phyloP scores from a whole-genome alignment of 2,113 vertebrate genomes.

The Oxygymnocypris stewartii region DNA sequence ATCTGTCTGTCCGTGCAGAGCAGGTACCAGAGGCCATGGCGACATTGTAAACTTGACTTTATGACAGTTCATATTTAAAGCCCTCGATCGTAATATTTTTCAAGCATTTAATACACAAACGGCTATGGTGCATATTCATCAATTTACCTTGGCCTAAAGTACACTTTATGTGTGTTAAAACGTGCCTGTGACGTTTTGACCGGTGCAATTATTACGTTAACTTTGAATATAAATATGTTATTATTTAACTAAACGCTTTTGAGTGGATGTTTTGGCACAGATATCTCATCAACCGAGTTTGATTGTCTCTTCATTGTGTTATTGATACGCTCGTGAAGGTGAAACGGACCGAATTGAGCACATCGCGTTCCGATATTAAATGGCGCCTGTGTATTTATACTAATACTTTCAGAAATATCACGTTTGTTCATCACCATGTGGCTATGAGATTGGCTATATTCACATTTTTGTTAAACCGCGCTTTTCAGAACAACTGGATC shows the following conservation, averaged over 20 bases:
- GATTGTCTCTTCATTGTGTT: slow-evolving; percentile 37
- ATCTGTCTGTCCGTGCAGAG: not conserved
- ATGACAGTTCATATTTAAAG: slow-evolving; percentile 23
- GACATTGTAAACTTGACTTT: slow-evolving; percentile 57
- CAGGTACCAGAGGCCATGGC: slow-evolving; percentile 50
- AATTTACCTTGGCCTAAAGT: not conserved
- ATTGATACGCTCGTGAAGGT: slow-evolving; percentile 69
- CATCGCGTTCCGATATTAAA: slow-evolving; percentile 38
- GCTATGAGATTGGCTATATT: not conserved
- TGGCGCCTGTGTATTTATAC: slow-evolving; percentile 19
- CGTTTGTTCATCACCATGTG: not conserved
- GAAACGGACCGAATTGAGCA: slow-evolving; percentile 63
- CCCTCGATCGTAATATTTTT: not conserved
- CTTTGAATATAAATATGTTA: no score
- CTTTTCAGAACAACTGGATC: slow-evolving; percentile 2
- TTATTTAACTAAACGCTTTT: not conserved
- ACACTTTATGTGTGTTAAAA: slow-evolving; percentile 1
- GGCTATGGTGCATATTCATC: not conserved
- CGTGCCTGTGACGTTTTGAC: no score
- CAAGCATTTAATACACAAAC: not conserved
- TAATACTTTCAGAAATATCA: slow-evolving; percentile 22
- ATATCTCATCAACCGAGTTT: not conserved
- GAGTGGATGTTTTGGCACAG: not conserved
- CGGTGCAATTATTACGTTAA: not conserved
- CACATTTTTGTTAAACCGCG: not conserved